Evolutionary conservation across 1,140 invertebrate species (phyloP).

Genomic region (Papilio helenus): DNA sequence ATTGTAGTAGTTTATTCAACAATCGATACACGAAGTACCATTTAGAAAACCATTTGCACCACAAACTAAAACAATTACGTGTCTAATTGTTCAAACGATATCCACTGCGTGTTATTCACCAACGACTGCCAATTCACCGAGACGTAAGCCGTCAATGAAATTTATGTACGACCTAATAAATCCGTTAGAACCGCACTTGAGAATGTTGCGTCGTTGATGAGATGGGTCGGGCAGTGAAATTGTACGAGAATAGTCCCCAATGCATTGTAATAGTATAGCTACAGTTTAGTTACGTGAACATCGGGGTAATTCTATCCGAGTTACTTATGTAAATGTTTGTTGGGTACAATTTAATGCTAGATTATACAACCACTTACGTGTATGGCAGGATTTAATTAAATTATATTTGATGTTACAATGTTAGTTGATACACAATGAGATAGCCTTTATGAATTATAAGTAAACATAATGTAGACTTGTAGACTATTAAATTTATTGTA

Average conservation of each 20-base stretch:
- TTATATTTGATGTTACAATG: slow-evolving; percentile 28
- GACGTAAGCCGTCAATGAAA: slow-evolving; percentile 48
- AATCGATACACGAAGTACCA: slow-evolving; percentile 1
- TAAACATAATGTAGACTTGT: no score
- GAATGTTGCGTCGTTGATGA: slow-evolving; percentile 40
- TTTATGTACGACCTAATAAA: slow-evolving; percentile 48
- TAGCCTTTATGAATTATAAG: no score
- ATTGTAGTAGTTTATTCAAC: background rate
- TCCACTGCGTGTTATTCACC: slow-evolving; percentile 43
- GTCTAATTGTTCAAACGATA: slow-evolving; percentile 39
- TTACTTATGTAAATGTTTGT: slow-evolving; percentile 36
- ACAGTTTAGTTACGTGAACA: slow-evolving; percentile 29
- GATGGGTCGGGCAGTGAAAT: slow-evolving; percentile 47
- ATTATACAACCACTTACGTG: slow-evolving; percentile 35
- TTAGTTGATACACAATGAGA: background rate
- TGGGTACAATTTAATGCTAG: slow-evolving; percentile 29
- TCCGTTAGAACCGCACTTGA: slow-evolving; percentile 33
- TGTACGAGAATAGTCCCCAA: slow-evolving; percentile 32
- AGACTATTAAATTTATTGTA: no score
- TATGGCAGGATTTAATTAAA: slow-evolving; percentile 30
- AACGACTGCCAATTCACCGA: slow-evolving; percentile 44
- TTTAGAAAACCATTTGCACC: background rate
- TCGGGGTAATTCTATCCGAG: slow-evolving; percentile 15
- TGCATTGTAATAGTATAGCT: slow-evolving; percentile 20
- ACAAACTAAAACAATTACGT: slow-evolving; percentile 24